phyloP scores from a whole-genome alignment of 2,888 invertebrate genomes.

The Drosophila macrospina region DNA sequence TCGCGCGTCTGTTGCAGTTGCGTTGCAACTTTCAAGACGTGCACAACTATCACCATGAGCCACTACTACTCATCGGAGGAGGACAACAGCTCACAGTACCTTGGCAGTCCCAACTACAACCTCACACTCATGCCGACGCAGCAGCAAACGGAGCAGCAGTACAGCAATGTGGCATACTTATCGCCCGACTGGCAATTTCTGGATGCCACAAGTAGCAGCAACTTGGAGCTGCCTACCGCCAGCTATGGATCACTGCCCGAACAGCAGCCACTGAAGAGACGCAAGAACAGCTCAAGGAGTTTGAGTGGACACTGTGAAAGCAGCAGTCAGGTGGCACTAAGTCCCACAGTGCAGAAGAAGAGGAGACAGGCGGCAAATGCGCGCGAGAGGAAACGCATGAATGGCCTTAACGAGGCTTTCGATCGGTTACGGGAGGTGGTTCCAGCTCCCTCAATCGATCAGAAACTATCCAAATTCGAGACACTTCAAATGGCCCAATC shows the following conservation, averaged over 20 bases:
- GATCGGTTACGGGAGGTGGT: conserved; percentile 90
- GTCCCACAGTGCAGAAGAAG: conserved; percentile 87
- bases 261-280: conserved; percentile 27
- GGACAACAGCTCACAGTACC: conserved; percentile 80
- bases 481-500: conserved; percentile 93
- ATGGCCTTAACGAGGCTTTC: conserved; percentile 91
- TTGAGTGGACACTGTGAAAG: conserved; percentile 21
- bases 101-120: conserved; percentile 80
- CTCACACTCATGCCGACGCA: conserved; percentile 29
- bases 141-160: conserved; percentile 18
- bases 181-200: conserved; percentile 70
- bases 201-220: conserved; percentile 29
- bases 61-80: conserved; percentile 83
- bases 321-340: conserved; percentile 82
- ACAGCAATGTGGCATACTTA: conserved; percentile 43
- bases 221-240: conserved; percentile 20
- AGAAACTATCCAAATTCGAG: conserved; percentile 91
- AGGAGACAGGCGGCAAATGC: conserved; percentile 91
- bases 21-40: conserved; percentile 65
- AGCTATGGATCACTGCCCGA: conserved; percentile 7
- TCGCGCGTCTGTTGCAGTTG: conserved; percentile 62
- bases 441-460: conserved; percentile 89
- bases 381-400: conserved; percentile 90
- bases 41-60: conserved; percentile 62
- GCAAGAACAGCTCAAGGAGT: conserved; percentile 25